Base-by-base conservation (phyloP, 2,888 invertebrate species). In the Lepidocyrtinus sp. region DNA sequence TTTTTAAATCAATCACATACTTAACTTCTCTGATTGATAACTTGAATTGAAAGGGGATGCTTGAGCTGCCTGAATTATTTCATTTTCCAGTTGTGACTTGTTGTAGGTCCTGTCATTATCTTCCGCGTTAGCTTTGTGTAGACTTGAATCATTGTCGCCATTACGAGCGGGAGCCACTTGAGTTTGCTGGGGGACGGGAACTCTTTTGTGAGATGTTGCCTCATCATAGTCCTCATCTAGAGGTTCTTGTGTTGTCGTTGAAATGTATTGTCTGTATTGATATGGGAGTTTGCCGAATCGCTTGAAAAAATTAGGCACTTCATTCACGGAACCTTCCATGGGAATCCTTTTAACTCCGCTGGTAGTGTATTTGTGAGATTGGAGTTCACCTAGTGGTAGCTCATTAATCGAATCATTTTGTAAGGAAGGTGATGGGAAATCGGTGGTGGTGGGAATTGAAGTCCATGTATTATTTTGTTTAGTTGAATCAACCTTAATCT, bases 1-100 rank as follows among this genome's bases (percentile, higher is more conserved):
- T 12, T 36, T 12, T 7, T 36, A 36, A 36, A 36, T 70, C 63
- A 71, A 71, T 71, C 71, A 71, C 79, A 79, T 80, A 80, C 80
- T 70, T 80, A 80, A 55, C 71, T 61, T 74, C 26, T 80, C 80
- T 22, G 71, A 75, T 27, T 71, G 80, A 22, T 63, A 71, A 67
- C 61, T 80, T 70, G 79, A 50, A 59, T 79, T 79, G 26, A 46
- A 74, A n/a, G 21, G 15, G 24, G 64, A 24, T 26, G 50, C 19
- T 36, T 36, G 36, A 22, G 1, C 70, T 19, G 46, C 2, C n/a
- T 59, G 46, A 71, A 55, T 17, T 17, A 80, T 75, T 62, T 80
- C 80, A 59, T 80, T 80, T 65, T 80, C 75, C 70, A 75, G 65
- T 21, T 80, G 70, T 7, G 65, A 64, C 2, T 61, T 21, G 12